Evolutionary conservation across 2,113 vertebrate genomes (phyloP).

Genomic region (Pyrgilauda ruficollis): DNA sequence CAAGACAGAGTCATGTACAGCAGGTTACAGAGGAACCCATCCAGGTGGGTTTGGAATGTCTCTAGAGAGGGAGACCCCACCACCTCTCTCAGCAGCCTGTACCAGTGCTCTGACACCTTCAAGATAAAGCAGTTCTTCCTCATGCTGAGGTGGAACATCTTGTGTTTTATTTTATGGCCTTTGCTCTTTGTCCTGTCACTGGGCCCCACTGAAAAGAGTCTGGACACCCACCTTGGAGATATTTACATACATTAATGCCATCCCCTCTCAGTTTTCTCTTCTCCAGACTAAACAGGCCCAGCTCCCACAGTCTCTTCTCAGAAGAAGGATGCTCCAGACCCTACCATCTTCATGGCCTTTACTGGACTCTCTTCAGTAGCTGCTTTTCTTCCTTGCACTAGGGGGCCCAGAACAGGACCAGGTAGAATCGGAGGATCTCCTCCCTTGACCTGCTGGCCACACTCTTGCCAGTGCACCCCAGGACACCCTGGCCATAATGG

Average conservation of each 20-base stretch:
- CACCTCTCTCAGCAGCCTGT: accelerated
- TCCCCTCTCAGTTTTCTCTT: not conserved
- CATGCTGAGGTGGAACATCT: not conserved
- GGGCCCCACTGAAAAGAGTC: not conserved
- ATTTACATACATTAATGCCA: not conserved
- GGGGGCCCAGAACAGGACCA: not conserved
- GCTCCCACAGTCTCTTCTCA: not conserved
- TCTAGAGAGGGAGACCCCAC: not conserved
- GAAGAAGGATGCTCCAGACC: no score
- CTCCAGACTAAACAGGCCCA: not conserved
- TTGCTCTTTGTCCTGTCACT: not conserved
- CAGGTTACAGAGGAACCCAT: not conserved
- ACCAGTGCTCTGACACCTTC: not conserved
- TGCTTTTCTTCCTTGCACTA: not conserved
- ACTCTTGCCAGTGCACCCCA: accelerated
- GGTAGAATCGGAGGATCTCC: not conserved
- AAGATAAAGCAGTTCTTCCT: not conserved
- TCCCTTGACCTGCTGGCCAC: not conserved
- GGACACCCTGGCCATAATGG: not conserved
- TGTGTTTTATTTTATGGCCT: not conserved
- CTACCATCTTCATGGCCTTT: not conserved
- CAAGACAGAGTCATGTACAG: not conserved
- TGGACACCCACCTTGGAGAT: not conserved
- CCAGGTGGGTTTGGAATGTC: not conserved
- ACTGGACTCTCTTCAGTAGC: not conserved